These are phyloP conservation scores for Lophotriccus pileatus DNA, from an alignment of 2,797 vertebrate genomes.

Conservation along the genomic window DNA sequence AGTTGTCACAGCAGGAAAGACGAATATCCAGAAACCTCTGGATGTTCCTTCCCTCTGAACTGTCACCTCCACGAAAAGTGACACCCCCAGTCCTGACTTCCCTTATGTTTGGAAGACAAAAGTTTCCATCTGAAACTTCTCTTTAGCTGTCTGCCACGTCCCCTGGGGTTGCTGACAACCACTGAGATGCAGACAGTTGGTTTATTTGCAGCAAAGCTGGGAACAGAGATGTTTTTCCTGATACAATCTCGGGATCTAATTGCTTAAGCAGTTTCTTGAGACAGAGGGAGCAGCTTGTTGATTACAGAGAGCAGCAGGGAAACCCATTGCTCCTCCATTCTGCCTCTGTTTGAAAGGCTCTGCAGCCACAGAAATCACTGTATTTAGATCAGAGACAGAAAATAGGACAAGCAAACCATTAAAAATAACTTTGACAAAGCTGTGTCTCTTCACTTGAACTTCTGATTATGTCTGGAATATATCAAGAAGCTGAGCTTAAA, in stretches of 20 bases:
- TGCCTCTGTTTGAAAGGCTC: not conserved
- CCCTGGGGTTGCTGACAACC: not conserved
- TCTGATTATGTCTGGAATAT: not conserved
- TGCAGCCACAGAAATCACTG: not conserved
- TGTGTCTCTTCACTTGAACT: not conserved
- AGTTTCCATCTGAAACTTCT: not conserved
- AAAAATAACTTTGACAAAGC: constrained; percentile 22
- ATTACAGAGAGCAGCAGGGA: not conserved
- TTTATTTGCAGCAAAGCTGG: constrained; percentile 24
- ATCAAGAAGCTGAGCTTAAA: not conserved
- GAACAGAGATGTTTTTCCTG: constrained; percentile 2
- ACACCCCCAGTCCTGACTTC: not conserved
- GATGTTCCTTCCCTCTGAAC: not conserved
- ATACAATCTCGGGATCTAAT: constrained; percentile 24
- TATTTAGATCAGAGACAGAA: not conserved
- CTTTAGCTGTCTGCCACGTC: not conserved
- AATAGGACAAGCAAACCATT: not conserved
- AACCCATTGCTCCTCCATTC: not conserved
- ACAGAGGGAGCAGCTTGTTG: not conserved
- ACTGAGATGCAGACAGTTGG: not conserved
- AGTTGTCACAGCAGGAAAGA: not conserved
- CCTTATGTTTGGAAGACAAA: not conserved
- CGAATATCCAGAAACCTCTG: not conserved
- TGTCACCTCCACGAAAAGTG: not conserved
- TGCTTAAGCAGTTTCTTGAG: not conserved